Evolutionary conservation across 2,113 vertebrate species (phyloP).

Genomic region (Chionodraco myersi): DNA sequence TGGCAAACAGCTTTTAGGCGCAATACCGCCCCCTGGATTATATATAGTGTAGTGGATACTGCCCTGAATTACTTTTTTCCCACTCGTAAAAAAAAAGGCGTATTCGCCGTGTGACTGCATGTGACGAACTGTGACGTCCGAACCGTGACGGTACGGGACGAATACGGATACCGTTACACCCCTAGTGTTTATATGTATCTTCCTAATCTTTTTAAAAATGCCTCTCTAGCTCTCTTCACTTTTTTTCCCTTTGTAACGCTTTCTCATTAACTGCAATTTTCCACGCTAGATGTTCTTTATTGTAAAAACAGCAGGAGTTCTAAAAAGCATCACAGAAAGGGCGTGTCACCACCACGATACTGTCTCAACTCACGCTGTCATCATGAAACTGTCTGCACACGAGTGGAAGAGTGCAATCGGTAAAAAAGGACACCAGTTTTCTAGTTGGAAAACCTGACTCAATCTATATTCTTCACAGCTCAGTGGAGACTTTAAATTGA

Average conservation of each 20-base stretch:
- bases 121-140: no score
- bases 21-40: no score
- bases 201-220: background rate
- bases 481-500: slow-evolving; percentile 65
- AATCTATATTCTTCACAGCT: slow-evolving; percentile 62
- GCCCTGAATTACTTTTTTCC: no score
- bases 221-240: background rate
- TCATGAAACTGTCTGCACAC: slow-evolving; percentile 44
- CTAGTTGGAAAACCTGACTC: slow-evolving; percentile 61
- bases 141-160: no score
- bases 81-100: no score
- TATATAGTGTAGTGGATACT: no score
- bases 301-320: slow-evolving; percentile 33
- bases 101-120: no score
- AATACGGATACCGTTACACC: no score
- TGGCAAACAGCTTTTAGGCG: no score
- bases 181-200: no score
- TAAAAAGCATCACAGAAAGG: slow-evolving; percentile 35
- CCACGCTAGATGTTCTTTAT: slow-evolving; percentile 2
- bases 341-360: slow-evolving; percentile 3
- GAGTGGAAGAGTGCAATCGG: slow-evolving; percentile 33
- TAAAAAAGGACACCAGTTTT: slow-evolving; percentile 49
- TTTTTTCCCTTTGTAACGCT: slow-evolving; percentile 2
- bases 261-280: slow-evolving; percentile 44
- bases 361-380: slow-evolving; percentile 41